Conservation (phyloP, 2,113 vertebrate genomes). For the Amia ocellicauda region DNA sequence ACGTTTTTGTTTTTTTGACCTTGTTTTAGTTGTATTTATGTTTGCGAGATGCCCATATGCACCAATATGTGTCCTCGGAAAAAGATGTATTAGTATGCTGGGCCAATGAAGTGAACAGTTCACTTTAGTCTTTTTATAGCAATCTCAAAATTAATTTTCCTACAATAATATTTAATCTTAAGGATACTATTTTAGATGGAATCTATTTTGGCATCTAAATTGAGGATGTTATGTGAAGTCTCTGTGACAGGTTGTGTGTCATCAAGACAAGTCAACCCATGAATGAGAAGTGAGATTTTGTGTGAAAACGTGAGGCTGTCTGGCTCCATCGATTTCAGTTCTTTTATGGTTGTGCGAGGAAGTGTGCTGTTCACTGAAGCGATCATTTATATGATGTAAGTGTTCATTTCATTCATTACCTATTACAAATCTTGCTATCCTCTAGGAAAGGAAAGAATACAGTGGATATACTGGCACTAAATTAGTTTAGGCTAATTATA, state of each 20-base stretch:
- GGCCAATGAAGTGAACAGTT: conserved; percentile 18
- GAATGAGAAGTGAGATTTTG: background rate
- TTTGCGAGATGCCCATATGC: conserved; percentile 18
- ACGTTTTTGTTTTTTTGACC: conserved; percentile 45
- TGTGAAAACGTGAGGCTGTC: background rate
- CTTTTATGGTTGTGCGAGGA: background rate
- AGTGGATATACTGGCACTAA: no score
- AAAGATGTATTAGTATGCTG: conserved; percentile 14
- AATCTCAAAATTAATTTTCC: conserved; percentile 36
- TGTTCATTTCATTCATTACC: no score
- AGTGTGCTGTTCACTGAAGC: no score
- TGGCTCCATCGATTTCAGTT: background rate
- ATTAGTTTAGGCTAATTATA: no score
- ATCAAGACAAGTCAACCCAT: background rate
- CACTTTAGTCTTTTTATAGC: conserved; percentile 49
- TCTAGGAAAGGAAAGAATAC: no score
- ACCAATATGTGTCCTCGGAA: conserved; percentile 18
- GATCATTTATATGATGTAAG: no score
- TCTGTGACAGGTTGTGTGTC: conserved; percentile 2
- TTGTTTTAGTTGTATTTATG: conserved; percentile 46
- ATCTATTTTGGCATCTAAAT: conserved; percentile 44
- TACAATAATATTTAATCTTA: conserved; percentile 40
- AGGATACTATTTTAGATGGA: conserved; percentile 49
- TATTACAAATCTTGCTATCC: no score
- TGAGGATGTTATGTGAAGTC: conserved; percentile 7